These are phyloP conservation scores for Rhinogobius similis DNA, from an alignment of 2,113 vertebrate species.

Conservation along the genomic window DNA sequence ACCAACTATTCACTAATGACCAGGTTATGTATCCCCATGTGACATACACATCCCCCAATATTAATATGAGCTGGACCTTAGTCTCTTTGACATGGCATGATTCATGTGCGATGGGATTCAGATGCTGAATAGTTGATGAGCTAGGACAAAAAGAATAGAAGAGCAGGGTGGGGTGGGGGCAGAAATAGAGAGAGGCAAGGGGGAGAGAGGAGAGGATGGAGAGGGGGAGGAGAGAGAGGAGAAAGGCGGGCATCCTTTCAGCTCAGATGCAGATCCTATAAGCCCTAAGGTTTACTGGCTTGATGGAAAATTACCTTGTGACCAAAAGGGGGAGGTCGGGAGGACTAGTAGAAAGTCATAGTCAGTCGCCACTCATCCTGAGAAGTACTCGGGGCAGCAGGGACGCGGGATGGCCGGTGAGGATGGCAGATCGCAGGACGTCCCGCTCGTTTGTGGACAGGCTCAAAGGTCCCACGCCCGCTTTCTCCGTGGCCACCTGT, in stretches of 20 bases:
- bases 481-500: slow-evolving; percentile 58
- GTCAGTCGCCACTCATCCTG: slow-evolving; percentile 31
- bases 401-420: slow-evolving; percentile 51
- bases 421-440: slow-evolving; percentile 39
- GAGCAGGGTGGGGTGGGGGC: slow-evolving; percentile 43
- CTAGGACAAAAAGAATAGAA: slow-evolving; percentile 64
- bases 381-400: slow-evolving; percentile 32
- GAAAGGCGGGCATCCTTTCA: slow-evolving; percentile 54
- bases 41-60: slow-evolving; percentile 45
- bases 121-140: slow-evolving; percentile 83
- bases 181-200: slow-evolving; percentile 58
- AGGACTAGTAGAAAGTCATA: slow-evolving; percentile 18
- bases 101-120: slow-evolving; percentile 73
- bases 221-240: slow-evolving; percentile 41
- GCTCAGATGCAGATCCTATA: slow-evolving; percentile 48
- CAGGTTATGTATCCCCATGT: background rate
- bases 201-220: slow-evolving; percentile 34
- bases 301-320: slow-evolving; percentile 70
- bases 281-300: slow-evolving; percentile 54
- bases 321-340: slow-evolving; percentile 47
- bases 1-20: background rate
- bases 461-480: slow-evolving; percentile 43
- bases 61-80: slow-evolving; percentile 61
- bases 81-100: slow-evolving; percentile 65
- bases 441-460: slow-evolving; percentile 64